A percentile compares a stretch with the other conserved stretches of the same genome.
Conservation (phyloP, 2,797 vertebrate species). For the Coreius guichenoti region DNA sequence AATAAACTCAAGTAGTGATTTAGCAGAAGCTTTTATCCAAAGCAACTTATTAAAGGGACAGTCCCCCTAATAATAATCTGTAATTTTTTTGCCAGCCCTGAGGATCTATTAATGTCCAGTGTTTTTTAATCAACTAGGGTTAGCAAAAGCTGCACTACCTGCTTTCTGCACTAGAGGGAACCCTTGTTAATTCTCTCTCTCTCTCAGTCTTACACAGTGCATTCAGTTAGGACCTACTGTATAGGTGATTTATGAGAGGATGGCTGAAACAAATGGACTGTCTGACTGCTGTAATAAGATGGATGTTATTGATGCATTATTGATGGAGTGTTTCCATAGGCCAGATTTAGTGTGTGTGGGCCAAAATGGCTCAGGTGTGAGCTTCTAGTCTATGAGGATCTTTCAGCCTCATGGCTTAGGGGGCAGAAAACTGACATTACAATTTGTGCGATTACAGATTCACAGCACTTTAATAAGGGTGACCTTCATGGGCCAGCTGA, state of each 20-base stretch:
- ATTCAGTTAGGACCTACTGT: slow-evolving; percentile 24
- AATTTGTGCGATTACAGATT: not conserved
- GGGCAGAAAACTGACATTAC: not conserved
- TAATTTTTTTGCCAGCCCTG: not conserved
- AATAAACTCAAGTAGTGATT: no score
- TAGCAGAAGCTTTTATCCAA: not conserved
- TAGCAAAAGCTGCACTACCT: not conserved
- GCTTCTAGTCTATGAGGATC: not conserved
- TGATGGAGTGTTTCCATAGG: slow-evolving; percentile 51
- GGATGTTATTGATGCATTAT: slow-evolving; percentile 53
- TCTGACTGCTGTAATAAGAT: slow-evolving; percentile 44
- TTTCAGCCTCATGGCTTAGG: not conserved
- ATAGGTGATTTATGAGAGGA: slow-evolving; percentile 54
- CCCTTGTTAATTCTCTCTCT: not conserved
- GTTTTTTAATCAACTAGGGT: not conserved
- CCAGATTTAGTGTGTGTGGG: slow-evolving; percentile 22
- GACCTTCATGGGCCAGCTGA: not conserved
- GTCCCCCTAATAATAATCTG: no score
- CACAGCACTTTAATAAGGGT: not conserved
- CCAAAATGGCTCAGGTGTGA: not conserved
- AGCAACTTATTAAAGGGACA: not conserved
- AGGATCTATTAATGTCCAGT: not conserved
- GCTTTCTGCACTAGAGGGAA: slow-evolving; percentile 50
- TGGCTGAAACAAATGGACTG: slow-evolving; percentile 32
- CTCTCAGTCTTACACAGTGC: slow-evolving; percentile 2